phyloP scores from a whole-genome alignment of 2,113 vertebrate genomes.

The Myiopsitta monachus region DNA sequence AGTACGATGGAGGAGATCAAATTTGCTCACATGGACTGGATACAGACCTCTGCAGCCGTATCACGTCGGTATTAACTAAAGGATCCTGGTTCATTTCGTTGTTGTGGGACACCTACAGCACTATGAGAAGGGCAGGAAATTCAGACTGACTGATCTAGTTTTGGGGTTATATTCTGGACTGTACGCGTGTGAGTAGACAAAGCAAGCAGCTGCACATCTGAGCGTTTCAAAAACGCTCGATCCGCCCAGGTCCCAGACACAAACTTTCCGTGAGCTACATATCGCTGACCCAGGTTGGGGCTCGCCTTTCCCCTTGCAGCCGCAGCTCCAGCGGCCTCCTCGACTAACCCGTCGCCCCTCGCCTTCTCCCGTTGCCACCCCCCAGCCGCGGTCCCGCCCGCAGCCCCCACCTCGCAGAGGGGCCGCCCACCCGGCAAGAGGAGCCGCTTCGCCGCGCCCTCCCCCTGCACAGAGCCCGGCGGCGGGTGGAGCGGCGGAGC shows the following conservation, averaged over 20 bases:
- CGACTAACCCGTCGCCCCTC: background rate
- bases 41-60: background rate
- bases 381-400: background rate
- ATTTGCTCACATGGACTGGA: no score
- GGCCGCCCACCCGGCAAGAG: background rate
- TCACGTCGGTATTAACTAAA: accelerated
- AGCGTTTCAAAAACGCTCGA: accelerated
- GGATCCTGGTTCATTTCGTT: no score
- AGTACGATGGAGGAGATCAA: background rate
- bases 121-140: background rate
- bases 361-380: background rate
- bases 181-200: accelerated
- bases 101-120: accelerated
- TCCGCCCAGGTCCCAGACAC: background rate
- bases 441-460: background rate
- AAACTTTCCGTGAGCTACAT: background rate
- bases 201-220: accelerated
- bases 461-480: background rate
- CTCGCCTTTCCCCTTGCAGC: no score
- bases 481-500: background rate
- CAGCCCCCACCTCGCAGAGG: background rate
- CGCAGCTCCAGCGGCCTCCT: background rate
- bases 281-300: accelerated
- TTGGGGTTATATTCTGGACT: accelerated
- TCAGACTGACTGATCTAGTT: background rate